Conservation (phyloP, 2,797 vertebrate species). For the Amblyopsis hoosieri region DNA sequence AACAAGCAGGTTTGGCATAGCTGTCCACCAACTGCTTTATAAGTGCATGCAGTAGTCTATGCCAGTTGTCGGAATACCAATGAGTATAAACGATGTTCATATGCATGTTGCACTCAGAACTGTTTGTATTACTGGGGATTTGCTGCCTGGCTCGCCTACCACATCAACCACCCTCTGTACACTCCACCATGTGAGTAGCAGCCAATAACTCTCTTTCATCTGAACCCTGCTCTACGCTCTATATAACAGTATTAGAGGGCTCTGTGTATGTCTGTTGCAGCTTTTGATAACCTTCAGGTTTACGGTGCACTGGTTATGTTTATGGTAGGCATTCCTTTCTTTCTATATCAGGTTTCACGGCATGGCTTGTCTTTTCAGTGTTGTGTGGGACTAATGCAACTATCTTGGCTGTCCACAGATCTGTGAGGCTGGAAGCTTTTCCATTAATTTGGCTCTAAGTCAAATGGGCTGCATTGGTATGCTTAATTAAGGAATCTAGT, state of each 20-base stretch:
- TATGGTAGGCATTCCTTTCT: slow-evolving; percentile 69
- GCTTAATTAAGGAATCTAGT: slow-evolving; percentile 48
- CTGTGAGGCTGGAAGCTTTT: slow-evolving; percentile 91
- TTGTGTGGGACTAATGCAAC: not conserved
- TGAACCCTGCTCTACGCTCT: slow-evolving; percentile 3
- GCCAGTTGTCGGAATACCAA: not conserved
- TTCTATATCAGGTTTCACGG: slow-evolving; percentile 1
- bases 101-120: slow-evolving; percentile 64
- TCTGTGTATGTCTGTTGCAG: slow-evolving; percentile 49
- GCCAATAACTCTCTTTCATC: slow-evolving; percentile 19
- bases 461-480: slow-evolving; percentile 81
- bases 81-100: not conserved
- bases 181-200: slow-evolving; percentile 79
- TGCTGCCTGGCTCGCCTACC: slow-evolving; percentile 82
- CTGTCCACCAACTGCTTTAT: too few species aligned
- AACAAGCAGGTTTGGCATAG: too few species aligned
- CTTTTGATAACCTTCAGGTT: slow-evolving; percentile 77
- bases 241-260: not conserved
- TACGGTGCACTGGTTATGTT: slow-evolving; percentile 73
- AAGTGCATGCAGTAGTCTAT: too few species aligned
- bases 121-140: slow-evolving; percentile 81
- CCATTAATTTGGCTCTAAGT: slow-evolving; percentile 85
- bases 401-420: slow-evolving; percentile 66
- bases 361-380: too few species aligned
- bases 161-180: slow-evolving; percentile 81